phyloP scores from a whole-genome alignment of 1,140 invertebrate genomes.

The Trichogramma pretiosum region DNA sequence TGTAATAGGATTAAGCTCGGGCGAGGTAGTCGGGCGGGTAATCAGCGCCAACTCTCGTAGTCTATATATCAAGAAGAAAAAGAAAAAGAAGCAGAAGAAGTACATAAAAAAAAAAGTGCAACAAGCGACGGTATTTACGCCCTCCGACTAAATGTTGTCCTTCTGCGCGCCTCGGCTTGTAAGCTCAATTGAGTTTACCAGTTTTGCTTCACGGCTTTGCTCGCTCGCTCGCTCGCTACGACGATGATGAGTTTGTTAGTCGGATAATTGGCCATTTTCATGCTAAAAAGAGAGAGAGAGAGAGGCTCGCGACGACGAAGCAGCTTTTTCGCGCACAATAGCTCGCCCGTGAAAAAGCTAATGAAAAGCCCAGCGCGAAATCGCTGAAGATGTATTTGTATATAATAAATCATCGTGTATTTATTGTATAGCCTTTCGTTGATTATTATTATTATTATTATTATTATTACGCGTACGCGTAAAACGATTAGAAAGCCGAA shows the following conservation, averaged over 20 bases:
- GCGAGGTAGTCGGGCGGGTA: background rate
- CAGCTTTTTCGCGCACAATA: too few species aligned
- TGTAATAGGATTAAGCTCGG: constrained; percentile 24
- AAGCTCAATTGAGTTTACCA: constrained; percentile 35
- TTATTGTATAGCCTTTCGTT: too few species aligned
- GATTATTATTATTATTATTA: too few species aligned
- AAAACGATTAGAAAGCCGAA: too few species aligned
- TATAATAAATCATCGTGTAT: too few species aligned
- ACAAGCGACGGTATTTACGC: constrained; percentile 35
- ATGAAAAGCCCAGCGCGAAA: too few species aligned
- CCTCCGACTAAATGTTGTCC: constrained; percentile 41
- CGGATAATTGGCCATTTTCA: constrained; percentile 40
- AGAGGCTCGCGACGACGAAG: background rate
- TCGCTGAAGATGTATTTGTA: too few species aligned
- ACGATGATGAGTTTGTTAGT: constrained; percentile 31
- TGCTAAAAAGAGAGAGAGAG: constrained; percentile 25
- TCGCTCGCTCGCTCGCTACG: constrained; percentile 2
- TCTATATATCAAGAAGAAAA: background rate
- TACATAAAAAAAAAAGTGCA: constrained; percentile 40
- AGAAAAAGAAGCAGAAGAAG: constrained; percentile 1
- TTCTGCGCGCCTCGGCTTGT: constrained; percentile 32
- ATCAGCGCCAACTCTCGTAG: too few species aligned
- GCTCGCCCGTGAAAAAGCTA: background rate
- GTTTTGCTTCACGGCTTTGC: constrained; percentile 11
- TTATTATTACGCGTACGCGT: too few species aligned